Conservation (phyloP, 2,797 vertebrate species). For the Gymnopithys bicolor region DNA sequence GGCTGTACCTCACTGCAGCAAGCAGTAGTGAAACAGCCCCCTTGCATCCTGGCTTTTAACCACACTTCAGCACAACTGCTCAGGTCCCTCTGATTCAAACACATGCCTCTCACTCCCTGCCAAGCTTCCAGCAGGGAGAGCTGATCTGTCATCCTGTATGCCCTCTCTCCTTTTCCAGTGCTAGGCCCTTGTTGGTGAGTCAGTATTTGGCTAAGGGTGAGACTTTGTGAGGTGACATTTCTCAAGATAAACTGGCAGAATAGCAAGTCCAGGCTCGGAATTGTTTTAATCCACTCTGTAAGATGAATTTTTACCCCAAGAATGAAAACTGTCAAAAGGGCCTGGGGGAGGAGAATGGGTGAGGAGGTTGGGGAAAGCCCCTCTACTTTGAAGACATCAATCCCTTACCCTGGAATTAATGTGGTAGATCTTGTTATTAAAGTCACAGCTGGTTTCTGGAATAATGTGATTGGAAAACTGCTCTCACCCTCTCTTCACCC, state of each 20-base stretch:
- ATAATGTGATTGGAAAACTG: background rate
- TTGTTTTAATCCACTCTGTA: background rate
- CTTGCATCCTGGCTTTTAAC: background rate
- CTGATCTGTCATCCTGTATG: background rate
- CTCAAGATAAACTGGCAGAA: slow-evolving; percentile 49
- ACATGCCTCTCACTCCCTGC: background rate
- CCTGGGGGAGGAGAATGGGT: no score
- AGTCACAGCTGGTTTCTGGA: background rate
- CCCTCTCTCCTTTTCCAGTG: background rate
- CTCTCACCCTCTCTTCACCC: background rate
- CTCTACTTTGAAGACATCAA: background rate
- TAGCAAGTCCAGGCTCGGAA: background rate
- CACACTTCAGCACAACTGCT: background rate
- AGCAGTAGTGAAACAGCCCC: background rate
- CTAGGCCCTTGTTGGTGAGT: slow-evolving; percentile 45
- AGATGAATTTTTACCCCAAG: background rate
- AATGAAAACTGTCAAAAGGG: background rate
- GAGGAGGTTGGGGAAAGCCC: background rate
- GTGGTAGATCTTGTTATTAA: background rate
- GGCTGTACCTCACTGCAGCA: background rate
- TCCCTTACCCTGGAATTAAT: background rate
- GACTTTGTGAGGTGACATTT: slow-evolving; percentile 31
- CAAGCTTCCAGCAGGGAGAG: background rate
- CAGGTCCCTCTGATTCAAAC: background rate
- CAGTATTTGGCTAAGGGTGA: slow-evolving; percentile 70